These are phyloP conservation scores for Catharus minimus DNA, from an alignment of 2,113 vertebrate species.

Conservation along the genomic window DNA sequence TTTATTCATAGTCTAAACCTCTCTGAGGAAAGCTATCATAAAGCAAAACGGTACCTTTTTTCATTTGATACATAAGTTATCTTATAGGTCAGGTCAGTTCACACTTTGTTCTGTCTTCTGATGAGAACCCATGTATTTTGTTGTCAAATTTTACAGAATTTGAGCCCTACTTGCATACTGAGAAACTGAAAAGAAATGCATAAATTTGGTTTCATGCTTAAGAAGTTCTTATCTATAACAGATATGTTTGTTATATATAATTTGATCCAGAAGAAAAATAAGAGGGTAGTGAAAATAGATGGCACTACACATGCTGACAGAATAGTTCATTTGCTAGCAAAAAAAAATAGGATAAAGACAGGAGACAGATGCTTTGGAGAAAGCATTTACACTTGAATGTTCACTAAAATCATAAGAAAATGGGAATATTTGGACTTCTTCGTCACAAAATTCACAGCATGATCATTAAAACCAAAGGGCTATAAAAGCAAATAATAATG, in stretches of 20 bases:
- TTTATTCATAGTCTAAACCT: not conserved
- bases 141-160: not conserved
- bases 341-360: not conserved
- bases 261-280: not conserved
- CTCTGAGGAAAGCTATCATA: not conserved
- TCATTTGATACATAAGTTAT: not conserved
- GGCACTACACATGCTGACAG: not conserved
- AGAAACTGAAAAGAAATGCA: not conserved
- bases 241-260: not conserved
- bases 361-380: not conserved
- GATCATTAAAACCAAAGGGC: not conserved
- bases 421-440: not conserved
- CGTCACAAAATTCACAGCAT: not conserved
- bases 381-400: constrained; percentile 3
- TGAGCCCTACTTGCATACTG: not conserved
- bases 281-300: constrained; percentile 30
- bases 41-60: not conserved
- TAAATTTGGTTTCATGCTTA: not conserved
- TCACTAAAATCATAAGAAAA: constrained; percentile 32
- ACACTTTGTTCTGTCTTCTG: not conserved
- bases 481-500: not conserved
- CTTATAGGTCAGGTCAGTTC: not conserved
- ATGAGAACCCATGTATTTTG: not conserved
- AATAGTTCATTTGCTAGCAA: not conserved
- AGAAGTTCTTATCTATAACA: not conserved